Evolutionary conservation across 2,113 vertebrate genomes (phyloP).

Genomic region (Bambusicola thoracicus): DNA sequence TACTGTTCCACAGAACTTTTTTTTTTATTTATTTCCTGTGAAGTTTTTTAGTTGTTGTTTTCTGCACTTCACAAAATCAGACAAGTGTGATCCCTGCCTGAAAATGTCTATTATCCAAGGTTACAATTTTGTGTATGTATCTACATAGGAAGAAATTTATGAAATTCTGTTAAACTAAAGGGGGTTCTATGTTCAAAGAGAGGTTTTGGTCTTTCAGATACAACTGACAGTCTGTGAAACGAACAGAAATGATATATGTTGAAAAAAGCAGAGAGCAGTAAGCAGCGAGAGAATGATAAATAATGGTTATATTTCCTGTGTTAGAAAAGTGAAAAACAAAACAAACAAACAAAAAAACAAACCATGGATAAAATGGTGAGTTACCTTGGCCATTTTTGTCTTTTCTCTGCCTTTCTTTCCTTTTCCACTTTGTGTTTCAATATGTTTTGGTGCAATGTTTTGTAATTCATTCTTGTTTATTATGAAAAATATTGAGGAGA

Average conservation of each 20-base stretch:
- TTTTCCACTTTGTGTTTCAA: not conserved
- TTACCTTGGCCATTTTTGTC: not conserved
- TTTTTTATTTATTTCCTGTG: not conserved
- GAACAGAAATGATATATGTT: not conserved
- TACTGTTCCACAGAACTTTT: not conserved
- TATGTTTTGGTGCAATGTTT: not conserved
- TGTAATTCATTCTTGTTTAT: not conserved
- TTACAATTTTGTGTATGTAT: not conserved
- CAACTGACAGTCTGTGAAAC: not conserved
- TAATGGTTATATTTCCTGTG: not conserved
- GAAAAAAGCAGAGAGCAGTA: not conserved
- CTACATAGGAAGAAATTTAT: not conserved
- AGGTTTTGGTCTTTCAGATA: not conserved
- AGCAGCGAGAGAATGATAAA: not conserved
- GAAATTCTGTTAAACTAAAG: not conserved
- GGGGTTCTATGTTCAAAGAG: not conserved
- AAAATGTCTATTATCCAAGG: not conserved
- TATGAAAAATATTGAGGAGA: not conserved
- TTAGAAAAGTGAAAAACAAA: not conserved
- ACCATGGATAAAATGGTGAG: not conserved
- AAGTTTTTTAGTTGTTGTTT: not conserved
- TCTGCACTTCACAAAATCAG: not conserved
- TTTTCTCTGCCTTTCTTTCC: not conserved
- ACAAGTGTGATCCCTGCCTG: not conserved
- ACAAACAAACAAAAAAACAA: not conserved